Evolutionary conservation across 2,797 vertebrate species (phyloP), one percentile per base, ranked within the genome.

Genomic region (Mycteria americana): DNA sequence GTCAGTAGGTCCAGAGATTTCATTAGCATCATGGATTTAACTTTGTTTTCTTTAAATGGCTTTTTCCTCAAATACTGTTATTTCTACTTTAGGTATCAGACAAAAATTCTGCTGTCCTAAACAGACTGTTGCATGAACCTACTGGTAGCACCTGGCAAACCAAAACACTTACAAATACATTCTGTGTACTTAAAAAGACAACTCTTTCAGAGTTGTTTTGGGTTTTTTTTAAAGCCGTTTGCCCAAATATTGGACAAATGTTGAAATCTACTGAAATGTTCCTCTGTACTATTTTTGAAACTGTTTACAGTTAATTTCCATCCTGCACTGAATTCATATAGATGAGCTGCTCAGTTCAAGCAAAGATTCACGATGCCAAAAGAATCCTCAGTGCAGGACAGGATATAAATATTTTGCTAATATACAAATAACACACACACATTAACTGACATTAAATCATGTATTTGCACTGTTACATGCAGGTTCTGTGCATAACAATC

Each of bases 111-210:
- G 41, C 37, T 68, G 14, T 35, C 8, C 33, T 56, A 43, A 78
- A 54, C 0, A 65, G 30, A 13, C 19, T 59, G 10, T 41, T 63
- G 28, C 46, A 19, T 19, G 24, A 91, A 84, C 16, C 43, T 53
- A 27, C 31, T 53, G 19, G 28, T 10, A 69, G 53, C 11, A 39
- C 18, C 5, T 15, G 11, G 24, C 31, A 79, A 85, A 85, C 51
- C 14, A 48, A 23, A 90, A 15, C 11, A 8, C 13, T 35, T 43
- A 65, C 6, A 80, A 30, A 91, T 6, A 41, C 7, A 18, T 19
- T 10, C 13, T 0, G 0, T 9, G 31, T 0, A 37, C 15, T 14
- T n/a, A 65, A 79, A 74, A 69, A 85, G 27, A n/a, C 9, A 69
- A 65, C 11, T 75, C 35, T 25, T 18, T 37, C 63, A n/a, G 7